Evolutionary conservation across 1,140 invertebrate species (phyloP).

Genomic region (Hyphantria cunea): DNA sequence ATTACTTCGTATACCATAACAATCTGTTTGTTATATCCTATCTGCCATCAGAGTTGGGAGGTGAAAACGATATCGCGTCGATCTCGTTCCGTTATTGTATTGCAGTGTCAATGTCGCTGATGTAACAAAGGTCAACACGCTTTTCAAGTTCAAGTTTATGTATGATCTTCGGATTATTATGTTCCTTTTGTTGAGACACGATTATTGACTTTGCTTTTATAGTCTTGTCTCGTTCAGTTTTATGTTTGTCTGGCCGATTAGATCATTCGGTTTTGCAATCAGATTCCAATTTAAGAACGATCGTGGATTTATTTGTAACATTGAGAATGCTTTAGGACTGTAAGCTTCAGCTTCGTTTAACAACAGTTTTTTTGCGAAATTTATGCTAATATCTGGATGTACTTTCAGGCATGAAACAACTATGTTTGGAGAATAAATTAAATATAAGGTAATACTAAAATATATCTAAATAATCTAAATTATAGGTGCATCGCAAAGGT

Average conservation of each 20-base stretch:
- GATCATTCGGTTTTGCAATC: background rate
- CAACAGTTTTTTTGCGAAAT: too few species aligned
- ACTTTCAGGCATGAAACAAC: too few species aligned
- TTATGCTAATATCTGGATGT: too few species aligned
- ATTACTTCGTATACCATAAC: conserved; percentile 1
- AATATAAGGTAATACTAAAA: too few species aligned
- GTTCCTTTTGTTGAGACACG: conserved; percentile 1
- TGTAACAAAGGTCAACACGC: conserved; percentile 40
- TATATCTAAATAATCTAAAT: too few species aligned
- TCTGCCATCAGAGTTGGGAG: conserved; percentile 33
- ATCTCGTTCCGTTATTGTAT: conserved; percentile 43
- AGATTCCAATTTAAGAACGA: background rate
- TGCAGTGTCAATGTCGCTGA: conserved; percentile 25
- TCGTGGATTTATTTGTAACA: too few species aligned
- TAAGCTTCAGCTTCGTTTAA: too few species aligned
- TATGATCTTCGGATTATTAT: conserved; percentile 26
- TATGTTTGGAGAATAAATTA: too few species aligned
- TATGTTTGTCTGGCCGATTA: background rate
- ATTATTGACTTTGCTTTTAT: background rate
- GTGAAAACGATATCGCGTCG: conserved; percentile 54
- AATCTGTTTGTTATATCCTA: conserved; percentile 26
- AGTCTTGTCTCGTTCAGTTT: background rate
- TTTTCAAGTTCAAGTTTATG: conserved; percentile 38
- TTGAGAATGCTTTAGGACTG: too few species aligned
- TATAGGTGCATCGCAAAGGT: too few species aligned